A percentile compares a stretch with the other conserved stretches of the same genome.
These are phyloP conservation scores for Brachymystax lenok DNA, from an alignment of 2,797 vertebrate species.

Conservation along the genomic window DNA sequence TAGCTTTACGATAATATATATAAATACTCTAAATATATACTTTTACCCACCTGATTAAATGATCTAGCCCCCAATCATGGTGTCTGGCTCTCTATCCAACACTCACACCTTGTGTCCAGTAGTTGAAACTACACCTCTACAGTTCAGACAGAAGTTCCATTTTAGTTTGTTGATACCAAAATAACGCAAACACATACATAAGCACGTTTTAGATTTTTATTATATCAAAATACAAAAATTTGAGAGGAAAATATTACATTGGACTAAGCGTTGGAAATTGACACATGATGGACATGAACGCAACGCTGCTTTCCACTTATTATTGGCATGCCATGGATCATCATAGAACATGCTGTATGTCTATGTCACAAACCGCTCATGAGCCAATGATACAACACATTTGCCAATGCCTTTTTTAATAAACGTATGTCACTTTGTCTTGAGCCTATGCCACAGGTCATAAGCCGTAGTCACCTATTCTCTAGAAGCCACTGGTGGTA, in stretches of 20 bases:
- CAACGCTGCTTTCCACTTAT: constrained; percentile 75
- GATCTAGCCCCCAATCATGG: background rate
- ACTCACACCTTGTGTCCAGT: constrained; percentile 69
- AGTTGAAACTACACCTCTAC: constrained; percentile 56
- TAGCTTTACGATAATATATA: background rate
- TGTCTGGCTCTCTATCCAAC: constrained; percentile 48
- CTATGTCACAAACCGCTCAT: constrained; percentile 54
- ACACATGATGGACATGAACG: constrained; percentile 75
- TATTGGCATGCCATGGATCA: constrained; percentile 68
- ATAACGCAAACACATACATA: constrained; percentile 40
- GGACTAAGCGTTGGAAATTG: constrained; percentile 81
- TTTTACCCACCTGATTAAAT: constrained; percentile 44
- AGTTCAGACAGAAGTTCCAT: background rate
- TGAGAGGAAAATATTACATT: constrained; percentile 80
- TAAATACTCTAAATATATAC: background rate
- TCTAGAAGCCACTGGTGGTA: constrained; percentile 56
- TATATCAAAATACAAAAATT: constrained; percentile 89
- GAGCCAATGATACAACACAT: constrained; percentile 50
- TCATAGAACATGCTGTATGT: constrained; percentile 65
- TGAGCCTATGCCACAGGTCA: background rate
- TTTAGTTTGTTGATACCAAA: background rate
- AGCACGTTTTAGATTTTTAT: constrained; percentile 79
- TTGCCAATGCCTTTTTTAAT: constrained; percentile 59
- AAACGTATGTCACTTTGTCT: constrained; percentile 1
- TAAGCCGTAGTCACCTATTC: constrained; percentile 8